Evolutionary conservation across 2,888 invertebrate genomes (phyloP), one percentile per base, ranked within the genome.

Genomic region (Bellardia pandia): DNA sequence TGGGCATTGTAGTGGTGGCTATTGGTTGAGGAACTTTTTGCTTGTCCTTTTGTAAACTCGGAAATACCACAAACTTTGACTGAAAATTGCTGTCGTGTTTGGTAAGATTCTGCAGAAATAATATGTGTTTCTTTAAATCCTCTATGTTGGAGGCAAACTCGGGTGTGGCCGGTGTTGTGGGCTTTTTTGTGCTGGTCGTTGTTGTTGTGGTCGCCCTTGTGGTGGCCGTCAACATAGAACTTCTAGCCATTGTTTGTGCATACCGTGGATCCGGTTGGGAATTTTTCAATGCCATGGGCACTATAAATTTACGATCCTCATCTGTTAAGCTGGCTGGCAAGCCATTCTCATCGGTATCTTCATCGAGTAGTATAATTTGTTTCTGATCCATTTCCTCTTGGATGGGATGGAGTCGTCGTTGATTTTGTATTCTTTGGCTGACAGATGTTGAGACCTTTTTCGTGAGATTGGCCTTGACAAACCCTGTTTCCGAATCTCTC

Each of bases 21-120:
- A 89, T 80, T 5, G 81, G 71, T 8, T 85, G 56, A 0, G 88
- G 78, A 53, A 85, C 89, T 42, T 89, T 90, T 13, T 88, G 82
- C 48, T 91, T 91, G 14, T 93, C 92, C 68, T 92, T 92, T 75
- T 93, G 93, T 33, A 93, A 88, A 85, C 93, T 93, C 8, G 94
- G 94, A 72, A 94, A 94, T 1, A 94, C 93, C 14, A 94, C 94
- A 88, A 94, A 94, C 88, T 94, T 94, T 4, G 93, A 93, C 85
- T 94, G 93, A 75, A 94, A 94, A 80, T 91, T 93, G 76, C 91
- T 93, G 86, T 94, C 93, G 51, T 92, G 93, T 87, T 93, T 93
- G 8, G 93, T 93, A 84, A 93, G 91, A 86, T 93, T 93, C 83
- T 94, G 94, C 74, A 94, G 87, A 88, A 93, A 94, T 16, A 94